Conservation (phyloP, 2,888 invertebrate genomes). For the Liopterus haemorrhoidalis region DNA sequence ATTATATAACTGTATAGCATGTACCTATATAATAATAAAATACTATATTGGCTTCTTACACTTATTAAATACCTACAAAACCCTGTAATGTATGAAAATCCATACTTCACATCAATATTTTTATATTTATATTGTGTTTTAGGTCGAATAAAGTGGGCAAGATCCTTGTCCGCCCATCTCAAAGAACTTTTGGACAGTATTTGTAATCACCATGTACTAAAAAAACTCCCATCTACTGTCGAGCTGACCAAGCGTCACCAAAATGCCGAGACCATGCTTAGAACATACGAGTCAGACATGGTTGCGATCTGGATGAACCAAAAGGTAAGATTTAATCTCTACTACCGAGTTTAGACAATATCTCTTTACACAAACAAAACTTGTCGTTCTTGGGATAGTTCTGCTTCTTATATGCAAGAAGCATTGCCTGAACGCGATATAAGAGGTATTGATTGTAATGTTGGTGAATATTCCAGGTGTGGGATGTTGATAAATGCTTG, state of each 20-base stretch:
- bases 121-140: constrained; percentile 22
- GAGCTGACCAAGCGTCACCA: constrained; percentile 71
- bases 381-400: constrained; percentile 2
- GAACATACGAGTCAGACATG: constrained; percentile 73
- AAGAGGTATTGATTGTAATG: background rate
- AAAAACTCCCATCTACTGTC: constrained; percentile 63
- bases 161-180: constrained; percentile 74
- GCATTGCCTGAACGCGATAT: too few species aligned
- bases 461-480: constrained; percentile 47
- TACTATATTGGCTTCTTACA: too few species aligned
- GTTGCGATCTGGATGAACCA: constrained; percentile 80
- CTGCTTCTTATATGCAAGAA: too few species aligned
- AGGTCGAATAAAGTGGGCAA: constrained; percentile 76
- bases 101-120: background rate
- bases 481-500: constrained; percentile 60
- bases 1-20: too few species aligned
- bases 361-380: too few species aligned
- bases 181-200: constrained; percentile 76
- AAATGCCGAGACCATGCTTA: constrained; percentile 65
- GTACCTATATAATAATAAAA: too few species aligned
- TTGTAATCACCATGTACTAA: constrained; percentile 67
- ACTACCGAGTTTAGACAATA: background rate
- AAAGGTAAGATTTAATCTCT: constrained; percentile 52
- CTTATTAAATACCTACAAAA: too few species aligned
- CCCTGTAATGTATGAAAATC: too few species aligned